These are phyloP conservation scores for Oscheius onirici DNA, from an alignment of 2,888 invertebrate genomes.

Conservation along the genomic window DNA sequence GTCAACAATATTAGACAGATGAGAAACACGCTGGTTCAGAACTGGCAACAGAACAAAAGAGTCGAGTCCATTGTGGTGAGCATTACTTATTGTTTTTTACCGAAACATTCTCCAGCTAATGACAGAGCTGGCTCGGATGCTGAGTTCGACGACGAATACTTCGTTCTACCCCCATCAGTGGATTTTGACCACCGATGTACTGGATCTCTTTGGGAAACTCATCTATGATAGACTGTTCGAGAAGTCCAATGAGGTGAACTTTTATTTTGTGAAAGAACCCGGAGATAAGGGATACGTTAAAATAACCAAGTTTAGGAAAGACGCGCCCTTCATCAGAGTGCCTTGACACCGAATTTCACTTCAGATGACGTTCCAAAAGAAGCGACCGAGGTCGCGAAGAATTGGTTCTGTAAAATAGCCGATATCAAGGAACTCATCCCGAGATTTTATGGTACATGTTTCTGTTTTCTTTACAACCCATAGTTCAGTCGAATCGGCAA, in stretches of 20 bases:
- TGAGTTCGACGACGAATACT: slow-evolving; percentile 28
- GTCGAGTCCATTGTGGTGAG: slow-evolving; percentile 67
- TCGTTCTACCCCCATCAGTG: slow-evolving; percentile 81
- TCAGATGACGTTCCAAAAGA: slow-evolving; percentile 79
- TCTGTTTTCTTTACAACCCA: not conserved
- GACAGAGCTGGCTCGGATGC: slow-evolving; percentile 32
- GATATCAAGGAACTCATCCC: slow-evolving; percentile 94
- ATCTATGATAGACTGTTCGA: slow-evolving; percentile 85
- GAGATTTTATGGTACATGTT: slow-evolving; percentile 79
- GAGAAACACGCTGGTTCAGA: slow-evolving; percentile 87
- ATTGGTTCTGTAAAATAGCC: slow-evolving; percentile 99
- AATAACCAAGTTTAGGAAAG: slow-evolving; percentile 38
- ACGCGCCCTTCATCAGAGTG: slow-evolving; percentile 29
- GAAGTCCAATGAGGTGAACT: slow-evolving; percentile 74
- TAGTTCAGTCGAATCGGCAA: slow-evolving; percentile 56
- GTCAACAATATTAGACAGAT: slow-evolving; percentile 77
- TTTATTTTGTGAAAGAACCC: not conserved
- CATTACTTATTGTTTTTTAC: too few species aligned
- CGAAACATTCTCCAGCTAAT: slow-evolving; percentile 34
- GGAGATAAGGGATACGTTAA: too few species aligned
- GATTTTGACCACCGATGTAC: slow-evolving; percentile 91
- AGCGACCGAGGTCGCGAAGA: slow-evolving; percentile 78
- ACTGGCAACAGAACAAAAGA: slow-evolving; percentile 93
- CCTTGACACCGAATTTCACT: slow-evolving; percentile 76
- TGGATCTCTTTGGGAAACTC: slow-evolving; percentile 88